Conservation (phyloP, 2,888 invertebrate genomes). For the Mesorhabditis belari region DNA sequence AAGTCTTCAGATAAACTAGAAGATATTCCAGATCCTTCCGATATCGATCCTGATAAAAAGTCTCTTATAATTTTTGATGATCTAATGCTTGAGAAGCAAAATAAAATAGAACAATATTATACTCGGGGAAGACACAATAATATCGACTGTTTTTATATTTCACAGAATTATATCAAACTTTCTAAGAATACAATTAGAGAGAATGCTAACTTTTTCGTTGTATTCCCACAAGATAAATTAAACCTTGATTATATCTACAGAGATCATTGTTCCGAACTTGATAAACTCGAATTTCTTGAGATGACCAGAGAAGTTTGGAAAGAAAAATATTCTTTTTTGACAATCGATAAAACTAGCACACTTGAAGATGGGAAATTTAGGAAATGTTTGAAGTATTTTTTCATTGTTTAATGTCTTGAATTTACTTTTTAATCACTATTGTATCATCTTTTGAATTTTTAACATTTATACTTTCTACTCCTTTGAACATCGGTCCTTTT, state of each 20-base stretch:
- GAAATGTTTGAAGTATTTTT: constrained; percentile 17
- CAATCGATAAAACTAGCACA: constrained; percentile 19
- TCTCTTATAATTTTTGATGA: constrained; percentile 16
- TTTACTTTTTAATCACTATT: constrained; percentile 1
- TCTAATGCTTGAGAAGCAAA: constrained; percentile 15
- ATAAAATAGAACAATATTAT: constrained; percentile 18
- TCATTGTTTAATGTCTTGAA: background rate
- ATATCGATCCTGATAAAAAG: constrained; percentile 25
- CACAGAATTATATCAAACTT: constrained; percentile 29
- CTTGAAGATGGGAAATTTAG: constrained; percentile 14
- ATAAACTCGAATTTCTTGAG: constrained; percentile 20
- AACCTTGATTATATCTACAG: constrained; percentile 24
- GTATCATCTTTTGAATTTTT: background rate
- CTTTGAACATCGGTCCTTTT: constrained; percentile 7
- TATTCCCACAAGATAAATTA: constrained; percentile 27
- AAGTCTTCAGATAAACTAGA: background rate
- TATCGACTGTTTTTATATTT: constrained; percentile 24
- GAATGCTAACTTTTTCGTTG: constrained; percentile 30
- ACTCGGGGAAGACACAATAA: constrained; percentile 19
- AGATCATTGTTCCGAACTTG: constrained; percentile 17
- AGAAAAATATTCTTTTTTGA: constrained; percentile 19
- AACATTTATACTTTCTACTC: constrained; percentile 5
- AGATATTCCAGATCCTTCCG: constrained; percentile 21
- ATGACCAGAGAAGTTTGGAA: constrained; percentile 11
- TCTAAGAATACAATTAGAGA: constrained; percentile 33